A percentile compares a stretch with the other conserved stretches of the same genome.
phyloP scores from a whole-genome alignment of 1,140 invertebrate genomes.

The Neodiprion fabricii region DNA sequence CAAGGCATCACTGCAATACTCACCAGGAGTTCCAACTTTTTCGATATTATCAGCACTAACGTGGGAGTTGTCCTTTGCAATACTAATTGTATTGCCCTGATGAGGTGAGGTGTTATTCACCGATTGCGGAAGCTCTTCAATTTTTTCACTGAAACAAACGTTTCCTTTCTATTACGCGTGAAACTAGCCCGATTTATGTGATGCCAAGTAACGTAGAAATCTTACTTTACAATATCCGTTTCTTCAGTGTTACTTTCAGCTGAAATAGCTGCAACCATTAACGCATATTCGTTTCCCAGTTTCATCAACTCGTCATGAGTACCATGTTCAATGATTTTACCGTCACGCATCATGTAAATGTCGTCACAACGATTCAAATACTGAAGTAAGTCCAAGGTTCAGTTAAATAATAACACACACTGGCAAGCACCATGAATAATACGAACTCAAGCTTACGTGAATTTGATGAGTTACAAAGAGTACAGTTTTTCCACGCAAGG shows the following conservation, averaged over 20 bases:
- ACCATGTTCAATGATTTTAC: slow-evolving; percentile 72
- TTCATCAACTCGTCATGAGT: slow-evolving; percentile 70
- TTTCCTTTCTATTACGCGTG: too few species aligned
- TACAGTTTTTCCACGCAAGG: slow-evolving; percentile 71
- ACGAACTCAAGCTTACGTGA: slow-evolving; percentile 50
- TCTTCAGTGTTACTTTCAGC: slow-evolving; percentile 27
- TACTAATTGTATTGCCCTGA: too few species aligned
- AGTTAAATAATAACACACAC: not conserved
- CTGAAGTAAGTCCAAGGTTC: slow-evolving; percentile 46
- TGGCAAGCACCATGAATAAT: not conserved
- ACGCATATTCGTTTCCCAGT: slow-evolving; percentile 68
- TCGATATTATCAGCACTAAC: too few species aligned
- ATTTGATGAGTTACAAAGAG: slow-evolving; percentile 72
- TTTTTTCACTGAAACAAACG: too few species aligned
- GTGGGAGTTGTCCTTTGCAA: too few species aligned
- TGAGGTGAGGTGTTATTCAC: too few species aligned
- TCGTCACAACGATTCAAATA: slow-evolving; percentile 65
- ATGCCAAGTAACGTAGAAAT: not conserved
- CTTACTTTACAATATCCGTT: slow-evolving; percentile 24
- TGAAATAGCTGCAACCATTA: slow-evolving; percentile 39
- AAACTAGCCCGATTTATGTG: too few species aligned
- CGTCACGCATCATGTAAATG: slow-evolving; percentile 68
- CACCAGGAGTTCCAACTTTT: too few species aligned
- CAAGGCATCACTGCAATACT: too few species aligned
- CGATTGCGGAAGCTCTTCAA: too few species aligned